A percentile compares a stretch with the other conserved stretches of the same genome.
Conservation (phyloP, 1,140 invertebrate genomes). For the Mamestra configurata region DNA sequence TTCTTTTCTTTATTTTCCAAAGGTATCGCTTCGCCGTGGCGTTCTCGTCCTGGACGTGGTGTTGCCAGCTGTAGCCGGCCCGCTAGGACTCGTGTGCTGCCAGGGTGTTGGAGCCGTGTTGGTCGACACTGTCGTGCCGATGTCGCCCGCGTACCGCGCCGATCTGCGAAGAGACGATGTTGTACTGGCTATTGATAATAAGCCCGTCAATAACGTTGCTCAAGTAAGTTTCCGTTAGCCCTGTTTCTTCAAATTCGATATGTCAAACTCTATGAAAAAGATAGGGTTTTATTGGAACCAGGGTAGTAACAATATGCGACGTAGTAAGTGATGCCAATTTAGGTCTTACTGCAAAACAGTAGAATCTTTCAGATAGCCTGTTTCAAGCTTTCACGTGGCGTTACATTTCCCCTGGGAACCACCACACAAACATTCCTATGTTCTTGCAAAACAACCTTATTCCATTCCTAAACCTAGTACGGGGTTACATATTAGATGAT, state of each 20-base stretch:
- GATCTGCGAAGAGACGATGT: constrained; percentile 94
- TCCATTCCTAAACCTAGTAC: too few species aligned
- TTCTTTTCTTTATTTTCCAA: not conserved
- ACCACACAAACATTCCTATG: not conserved
- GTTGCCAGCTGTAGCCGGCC: constrained; percentile 75
- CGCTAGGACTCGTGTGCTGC: constrained; percentile 81
- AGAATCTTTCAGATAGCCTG: too few species aligned
- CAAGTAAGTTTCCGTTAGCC: constrained; percentile 89
- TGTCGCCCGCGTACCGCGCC: constrained; percentile 92
- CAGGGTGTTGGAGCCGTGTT: constrained; percentile 89
- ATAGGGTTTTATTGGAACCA: too few species aligned
- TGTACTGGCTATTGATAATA: constrained; percentile 94
- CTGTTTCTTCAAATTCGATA: too few species aligned
- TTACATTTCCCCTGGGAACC: too few species aligned
- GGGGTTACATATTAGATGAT: too few species aligned
- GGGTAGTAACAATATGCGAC: too few species aligned
- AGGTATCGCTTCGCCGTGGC: constrained; percentile 81
- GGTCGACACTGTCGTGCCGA: constrained; percentile 92
- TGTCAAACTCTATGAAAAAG: too few species aligned
- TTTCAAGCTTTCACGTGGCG: too few species aligned
- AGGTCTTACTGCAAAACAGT: too few species aligned
- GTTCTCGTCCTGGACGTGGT: constrained; percentile 80
- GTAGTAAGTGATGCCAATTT: too few species aligned
- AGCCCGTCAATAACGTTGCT: constrained; percentile 91
- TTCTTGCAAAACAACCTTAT: too few species aligned